Evolutionary conservation across 2,888 invertebrate genomes (phyloP), one percentile per base, ranked within the genome.

Genomic region (Gymnocheta viridis): DNA sequence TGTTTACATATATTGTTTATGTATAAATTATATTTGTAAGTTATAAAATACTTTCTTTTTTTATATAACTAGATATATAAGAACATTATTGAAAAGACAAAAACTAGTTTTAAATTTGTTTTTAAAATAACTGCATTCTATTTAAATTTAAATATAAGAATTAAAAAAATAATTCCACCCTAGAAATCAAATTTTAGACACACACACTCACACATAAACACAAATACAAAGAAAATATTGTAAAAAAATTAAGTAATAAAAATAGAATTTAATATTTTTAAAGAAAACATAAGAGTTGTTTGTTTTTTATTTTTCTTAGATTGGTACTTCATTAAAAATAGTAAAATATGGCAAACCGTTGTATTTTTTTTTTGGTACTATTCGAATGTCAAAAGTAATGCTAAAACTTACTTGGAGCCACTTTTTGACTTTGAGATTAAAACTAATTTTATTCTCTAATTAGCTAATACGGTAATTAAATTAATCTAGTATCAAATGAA

Each of bases 191-290:
- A 72, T 44, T 27, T 60, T 29, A 24, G 24, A 24, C 4, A 74
- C 32, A 73, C 22, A 24, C 24, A 58, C 32, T 32, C 32, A 69
- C 9, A 47, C 32, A 47, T 9, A 56, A 7, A 66, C 14, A 49
- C n/a, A 74, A 64, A 51, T 10, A 76, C 19, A 81, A 70, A 70
- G 3, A 6, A 81, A 32, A 74, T 76, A 70, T 24, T 82, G 78
- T 77, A 72, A 77, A 79, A 77, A 79, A 79, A 79, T 72, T 77
- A 79, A 70, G 74, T 51, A 82, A 64, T 49, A 80, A 79, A 79
- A 51, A 82, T 74, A 47, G 73, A 79, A 79, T 74, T 73, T 79
- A 79, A 72, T 83, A 83, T 83, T 83, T 83, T 80, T 80, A 80
- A 81, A 72, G 41, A 77, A 77, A 41, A 54, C 32, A 19, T 24